Conservation (phyloP, 2,797 vertebrate genomes). For the Acomys russatus region DNA sequence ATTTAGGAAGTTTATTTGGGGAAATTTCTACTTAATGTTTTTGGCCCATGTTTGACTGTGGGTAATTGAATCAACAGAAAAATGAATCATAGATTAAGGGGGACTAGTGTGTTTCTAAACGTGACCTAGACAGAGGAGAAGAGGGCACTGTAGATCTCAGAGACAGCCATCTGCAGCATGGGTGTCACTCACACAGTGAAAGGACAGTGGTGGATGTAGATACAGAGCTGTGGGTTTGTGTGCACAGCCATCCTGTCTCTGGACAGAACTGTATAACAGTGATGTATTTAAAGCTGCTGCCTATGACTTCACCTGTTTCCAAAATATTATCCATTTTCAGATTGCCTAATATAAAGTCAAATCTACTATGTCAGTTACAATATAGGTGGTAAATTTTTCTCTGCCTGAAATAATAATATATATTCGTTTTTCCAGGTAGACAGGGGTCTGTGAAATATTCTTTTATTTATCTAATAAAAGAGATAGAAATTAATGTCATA, state of each 20-base stretch:
- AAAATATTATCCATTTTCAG: background rate
- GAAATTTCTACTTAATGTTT: background rate
- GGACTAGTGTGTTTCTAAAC: background rate
- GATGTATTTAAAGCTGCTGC: background rate
- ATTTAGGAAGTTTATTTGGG: background rate
- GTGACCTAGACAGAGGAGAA: background rate
- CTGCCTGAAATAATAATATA: background rate
- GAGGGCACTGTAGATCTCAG: background rate
- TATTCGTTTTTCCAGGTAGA: background rate
- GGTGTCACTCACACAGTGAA: background rate
- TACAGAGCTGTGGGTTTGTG: too few species aligned
- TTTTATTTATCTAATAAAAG: background rate
- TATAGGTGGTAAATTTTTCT: background rate
- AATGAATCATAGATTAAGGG: background rate
- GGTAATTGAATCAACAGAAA: background rate
- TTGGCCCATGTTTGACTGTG: background rate
- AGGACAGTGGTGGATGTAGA: background rate
- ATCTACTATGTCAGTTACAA: background rate
- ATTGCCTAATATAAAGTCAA: constrained; percentile 19
- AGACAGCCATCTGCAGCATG: background rate
- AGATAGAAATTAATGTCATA: background rate
- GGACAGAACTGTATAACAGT: background rate
- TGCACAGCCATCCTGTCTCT: background rate
- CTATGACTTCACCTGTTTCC: background rate
- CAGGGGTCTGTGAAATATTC: background rate